A percentile compares a stretch with the other conserved stretches of the same genome.
Evolutionary conservation across 2,113 vertebrate species (phyloP).

Genomic region (Rhipidura dahli): DNA sequence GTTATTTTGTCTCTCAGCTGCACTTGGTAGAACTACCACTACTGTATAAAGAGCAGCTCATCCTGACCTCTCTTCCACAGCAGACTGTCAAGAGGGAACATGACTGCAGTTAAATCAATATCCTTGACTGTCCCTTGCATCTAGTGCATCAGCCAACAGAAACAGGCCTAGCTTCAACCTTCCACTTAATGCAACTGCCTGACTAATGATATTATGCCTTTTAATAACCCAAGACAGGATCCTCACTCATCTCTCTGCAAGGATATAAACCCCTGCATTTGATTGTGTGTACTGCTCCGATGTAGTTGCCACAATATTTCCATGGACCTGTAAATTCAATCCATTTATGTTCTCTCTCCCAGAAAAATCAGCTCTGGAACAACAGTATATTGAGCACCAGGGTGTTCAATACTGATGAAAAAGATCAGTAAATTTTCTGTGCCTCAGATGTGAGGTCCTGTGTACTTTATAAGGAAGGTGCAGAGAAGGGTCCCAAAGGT

Average conservation of each 20-base stretch:
- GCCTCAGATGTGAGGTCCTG: neutral
- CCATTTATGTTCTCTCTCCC: neutral
- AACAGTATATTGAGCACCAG: neutral
- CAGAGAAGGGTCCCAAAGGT: neutral
- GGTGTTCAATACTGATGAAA: neutral
- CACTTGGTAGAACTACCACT: neutral
- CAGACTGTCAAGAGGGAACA: neutral
- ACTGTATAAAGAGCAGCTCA: neutral
- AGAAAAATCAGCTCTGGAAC: neutral
- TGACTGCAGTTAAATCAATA: neutral
- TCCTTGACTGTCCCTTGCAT: neutral
- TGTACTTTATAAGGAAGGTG: neutral
- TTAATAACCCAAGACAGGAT: neutral
- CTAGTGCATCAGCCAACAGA: neutral
- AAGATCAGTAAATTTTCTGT: neutral
- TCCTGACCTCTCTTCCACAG: neutral
- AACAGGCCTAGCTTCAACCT: neutral
- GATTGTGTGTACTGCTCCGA: neutral
- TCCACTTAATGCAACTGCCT: neutral
- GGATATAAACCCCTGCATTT: neutral
- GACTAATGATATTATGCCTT: neutral
- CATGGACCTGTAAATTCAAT: neutral
- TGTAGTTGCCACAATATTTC: neutral
- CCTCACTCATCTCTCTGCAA: neutral
- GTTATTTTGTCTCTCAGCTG: neutral